Percentiles rank a stretch among this genome's conserved stretches.
These are phyloP conservation scores for Anser cygnoides DNA, from an alignment of 2,113 vertebrate species.

Conservation along the genomic window DNA sequence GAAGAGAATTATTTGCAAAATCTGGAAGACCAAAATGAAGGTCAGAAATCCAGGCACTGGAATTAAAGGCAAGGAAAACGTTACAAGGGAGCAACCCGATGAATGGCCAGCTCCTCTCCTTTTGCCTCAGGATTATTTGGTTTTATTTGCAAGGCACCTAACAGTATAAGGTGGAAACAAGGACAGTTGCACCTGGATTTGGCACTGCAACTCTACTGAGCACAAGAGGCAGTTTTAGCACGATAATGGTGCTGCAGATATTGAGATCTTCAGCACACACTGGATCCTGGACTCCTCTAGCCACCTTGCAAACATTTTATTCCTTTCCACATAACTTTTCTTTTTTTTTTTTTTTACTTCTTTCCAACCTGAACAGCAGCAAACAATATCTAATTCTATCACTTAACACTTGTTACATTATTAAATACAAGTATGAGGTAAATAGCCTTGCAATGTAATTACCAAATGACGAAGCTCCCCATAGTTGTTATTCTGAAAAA, in stretches of 20 bases:
- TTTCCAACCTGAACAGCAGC: neutral
- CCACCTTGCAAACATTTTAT: neutral
- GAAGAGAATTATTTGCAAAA: neutral
- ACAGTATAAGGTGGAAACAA: neutral
- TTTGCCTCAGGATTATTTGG: neutral
- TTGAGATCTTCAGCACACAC: neutral
- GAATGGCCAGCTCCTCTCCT: neutral
- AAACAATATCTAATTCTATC: neutral
- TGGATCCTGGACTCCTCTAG: neutral
- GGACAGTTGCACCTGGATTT: neutral
- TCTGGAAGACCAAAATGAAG: neutral
- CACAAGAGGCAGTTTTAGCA: neutral
- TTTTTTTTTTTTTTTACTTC: neutral
- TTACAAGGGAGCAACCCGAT: neutral
- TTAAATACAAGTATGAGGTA: neutral
- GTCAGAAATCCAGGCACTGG: neutral
- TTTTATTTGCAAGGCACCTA: neutral
- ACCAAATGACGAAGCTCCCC: neutral
- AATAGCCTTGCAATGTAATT: neutral
- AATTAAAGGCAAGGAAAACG: neutral
- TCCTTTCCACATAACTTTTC: neutral
- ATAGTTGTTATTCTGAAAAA: neutral
- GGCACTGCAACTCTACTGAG: neutral
- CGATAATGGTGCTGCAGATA: accelerated
- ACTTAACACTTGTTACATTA: neutral